Conservation (phyloP, 2,888 invertebrate genomes). For the Candidula unifasciata region DNA sequence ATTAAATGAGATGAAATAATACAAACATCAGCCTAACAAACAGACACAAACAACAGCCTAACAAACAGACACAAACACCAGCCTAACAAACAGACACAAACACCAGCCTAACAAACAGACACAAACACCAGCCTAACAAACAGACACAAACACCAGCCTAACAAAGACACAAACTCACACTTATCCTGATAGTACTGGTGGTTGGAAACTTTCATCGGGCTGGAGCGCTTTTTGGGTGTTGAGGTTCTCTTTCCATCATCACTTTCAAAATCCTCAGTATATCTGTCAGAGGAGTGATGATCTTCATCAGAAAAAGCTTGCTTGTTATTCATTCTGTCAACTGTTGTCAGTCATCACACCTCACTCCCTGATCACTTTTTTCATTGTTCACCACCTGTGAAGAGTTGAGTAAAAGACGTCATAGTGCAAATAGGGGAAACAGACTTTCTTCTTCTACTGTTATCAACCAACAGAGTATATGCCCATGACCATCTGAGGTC, state of each 20-base stretch:
- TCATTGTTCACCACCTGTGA: background rate
- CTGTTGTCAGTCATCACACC: background rate
- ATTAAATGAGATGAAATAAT: too few relatives aligned
- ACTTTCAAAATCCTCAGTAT: slow-evolving; percentile 57
- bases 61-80: too few relatives aligned
- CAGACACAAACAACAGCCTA: too few relatives aligned
- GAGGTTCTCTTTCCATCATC: slow-evolving; percentile 49
- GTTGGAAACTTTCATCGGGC: slow-evolving; percentile 14
- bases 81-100: too few relatives aligned
- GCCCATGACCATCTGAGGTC: too few relatives aligned
- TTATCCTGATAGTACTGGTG: slow-evolving; percentile 22
- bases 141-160: background rate
- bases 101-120: too few relatives aligned
- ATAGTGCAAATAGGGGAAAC: too few relatives aligned
- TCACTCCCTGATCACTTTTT: background rate
- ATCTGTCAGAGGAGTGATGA: slow-evolving; percentile 12
- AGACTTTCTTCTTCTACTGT: too few relatives aligned
- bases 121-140: too few relatives aligned
- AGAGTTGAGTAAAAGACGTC: too few relatives aligned
- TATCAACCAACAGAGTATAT: too few relatives aligned
- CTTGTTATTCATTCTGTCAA: slow-evolving; percentile 2
- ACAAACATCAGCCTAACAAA: too few relatives aligned
- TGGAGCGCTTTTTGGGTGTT: background rate
- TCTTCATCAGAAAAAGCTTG: slow-evolving; percentile 28
- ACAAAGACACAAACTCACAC: slow-evolving; percentile 27